Evolutionary conservation across 2,113 vertebrate species (phyloP), one percentile per base, ranked within the genome.

Genomic region (Verasper variegatus): DNA sequence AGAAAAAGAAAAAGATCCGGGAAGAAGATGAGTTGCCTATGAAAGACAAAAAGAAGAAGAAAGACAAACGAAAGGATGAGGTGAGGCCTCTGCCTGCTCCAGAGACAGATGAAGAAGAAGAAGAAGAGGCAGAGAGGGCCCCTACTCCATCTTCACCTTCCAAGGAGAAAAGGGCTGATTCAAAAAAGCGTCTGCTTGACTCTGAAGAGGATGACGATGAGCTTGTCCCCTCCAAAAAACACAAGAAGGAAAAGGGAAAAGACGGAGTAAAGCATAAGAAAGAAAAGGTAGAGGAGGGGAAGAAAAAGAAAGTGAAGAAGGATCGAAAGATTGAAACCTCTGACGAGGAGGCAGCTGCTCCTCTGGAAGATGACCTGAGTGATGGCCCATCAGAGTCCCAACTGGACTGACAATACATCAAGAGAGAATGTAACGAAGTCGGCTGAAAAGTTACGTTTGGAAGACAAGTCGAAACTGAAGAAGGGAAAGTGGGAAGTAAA

Each of bases 231-330:
- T 60, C 84, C n/a, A 99, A 98, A 92, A 97, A 96, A 78, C 93
- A 94, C 83, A 96, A 89, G 86, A 98, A 96, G 80, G 96, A 97
- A 56, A 97, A 96, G 67, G 24, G 66, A 76, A 98, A 95, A 92
- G 97, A 97, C 58, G 78, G 37, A 5, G 93, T 84, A 83, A 96
- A 93, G 57, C 88, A 80, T 88, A 96, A 80, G 94, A 95, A 81
- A 90, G 91, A 93, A 5, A 73, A 68, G 61, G 91, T 77, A 82
- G 96, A 97, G 21, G 73, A 92, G 31, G 95, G 92, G 57, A 88
- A 71, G 83, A 97, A 96, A 89, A 96, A 86, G 72, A 92, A 88
- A 57, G 73, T 54, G 4, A 94, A 90, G 76, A 93, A 74, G 52
- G 92, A 89, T 13, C 71, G 80, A 21, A 92, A 91, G 51, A 27